Evolutionary conservation across 2,113 vertebrate species (phyloP), one percentile per base, ranked within the genome.

Genomic region (Furnarius figulus): DNA sequence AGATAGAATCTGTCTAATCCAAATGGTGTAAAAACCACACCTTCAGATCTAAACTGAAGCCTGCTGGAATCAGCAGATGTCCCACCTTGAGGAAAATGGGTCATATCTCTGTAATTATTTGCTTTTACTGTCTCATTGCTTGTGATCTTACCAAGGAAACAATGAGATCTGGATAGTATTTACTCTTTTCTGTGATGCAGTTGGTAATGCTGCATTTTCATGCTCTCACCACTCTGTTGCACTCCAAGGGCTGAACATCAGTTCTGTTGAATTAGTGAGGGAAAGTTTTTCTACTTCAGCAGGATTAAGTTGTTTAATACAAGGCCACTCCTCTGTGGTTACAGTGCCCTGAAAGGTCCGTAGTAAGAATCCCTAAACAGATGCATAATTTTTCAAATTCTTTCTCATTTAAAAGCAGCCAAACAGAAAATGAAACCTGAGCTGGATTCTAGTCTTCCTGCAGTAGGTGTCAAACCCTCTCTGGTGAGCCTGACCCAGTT

Each of bases 21-120:
- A 50, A 70, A 5, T 0, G 0, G 11, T 52, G 12, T 33, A 3
- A 33, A 50, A 77, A 68, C 6, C 3, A 6, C 39, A 5, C 6
- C 39, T 61, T 66, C 19, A 39, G 39, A 24, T 76, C 30, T 33
- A 25, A 61, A 52, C 28, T n/a, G 27, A 81, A 85, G 40, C 37
- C 15, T 9, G 1, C 15, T 35, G 39, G 46, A 44, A 33, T 78
- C 18, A 61, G 44, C 6, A 35, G 12, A 13, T 62, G 27, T 18
- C 4, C 11, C 9, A 35, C 27, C 20, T 33, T 2, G 5, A 56
- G 33, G 12, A 66, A 47, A 56, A 71, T 8, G 2, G 11, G 5
- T 14, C 76, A 5, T 10, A 49, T 28, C 7, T 30, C 8, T 12
- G 28, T 47, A 79, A 30, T 10, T 28, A 5, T 21, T 30, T 5